Evolutionary conservation across 2,113 vertebrate genomes (phyloP), one percentile per base, ranked within the genome.

Genomic region (Corvus moneduloides): DNA sequence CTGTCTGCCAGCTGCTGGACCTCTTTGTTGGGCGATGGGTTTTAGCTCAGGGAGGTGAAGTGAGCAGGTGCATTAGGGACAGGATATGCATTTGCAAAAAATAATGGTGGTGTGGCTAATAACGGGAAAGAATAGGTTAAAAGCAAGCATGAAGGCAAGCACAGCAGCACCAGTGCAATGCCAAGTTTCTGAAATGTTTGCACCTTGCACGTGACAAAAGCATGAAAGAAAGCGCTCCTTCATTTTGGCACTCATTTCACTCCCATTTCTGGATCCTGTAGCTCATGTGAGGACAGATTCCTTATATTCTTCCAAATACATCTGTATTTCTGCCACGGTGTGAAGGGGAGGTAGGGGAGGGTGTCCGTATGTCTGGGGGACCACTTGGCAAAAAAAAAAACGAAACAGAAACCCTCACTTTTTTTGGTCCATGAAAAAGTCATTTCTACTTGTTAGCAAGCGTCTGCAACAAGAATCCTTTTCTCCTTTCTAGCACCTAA

Each of bases 401-500:
- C 15, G 28, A 37, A 51, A 54, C 16, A 77, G 39, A 75, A 82
- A 28, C 62, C 12, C 37, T 22, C 5, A 2, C 7, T 21, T 58
- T 69, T 81, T 84, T 44, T 90, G 37, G 51, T 83, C 43, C 59
- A 51, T 56, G 43, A 93, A 86, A 81, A 83, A 80, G 79, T 66
- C 11, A n/a, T 74, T 90, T 92, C 77, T 88, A 44, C 88, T 86
- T 90, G 56, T 89, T 94, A 79, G 81, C 88, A 88, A 87, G 84
- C 7, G 13, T 82, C 81, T 90, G 14, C 90, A 63, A 39, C 5
- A 10, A 80, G 87, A 94, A 78, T 94, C 69, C 72, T 0, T 69
- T 94, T 91, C 75, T 96, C 69, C 86, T 94, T 93, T 66, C 89
- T 56, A 90, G 52, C 92, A 93, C 96, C 80, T 95, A 84, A 95